Base-by-base conservation (phyloP, 1,140 invertebrate genomes). In the Portunus trituberculatus region DNA sequence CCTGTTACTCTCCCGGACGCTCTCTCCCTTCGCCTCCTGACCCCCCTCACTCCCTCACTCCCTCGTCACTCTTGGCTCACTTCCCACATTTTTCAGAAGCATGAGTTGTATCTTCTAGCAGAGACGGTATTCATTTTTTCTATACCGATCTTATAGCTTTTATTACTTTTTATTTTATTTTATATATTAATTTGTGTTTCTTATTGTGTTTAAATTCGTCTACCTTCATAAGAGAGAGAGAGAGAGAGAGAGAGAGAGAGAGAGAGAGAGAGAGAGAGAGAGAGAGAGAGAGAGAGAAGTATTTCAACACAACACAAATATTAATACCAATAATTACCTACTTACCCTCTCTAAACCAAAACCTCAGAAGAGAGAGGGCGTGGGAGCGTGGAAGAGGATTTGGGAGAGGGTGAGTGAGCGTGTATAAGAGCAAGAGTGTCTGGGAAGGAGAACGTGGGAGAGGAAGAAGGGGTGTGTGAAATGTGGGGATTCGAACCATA, bases 191-290 rank as follows among this genome's bases (percentile, higher is more conserved):
- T 82, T 28, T 0, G 8, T 82, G 0, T 82, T 25, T 20, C 8
- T 82, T 28, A 25, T 76, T 25, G 10, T 25, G 25, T 12, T 76
- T 76, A 25, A 76, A 76, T 76, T 76, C 25, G 25, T 12, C 25
- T 76, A 12, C 59, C 59, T 76, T 76, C 25, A 25, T 10, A 25
- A 76, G 12, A 25, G 10, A 76, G 25, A 25, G 25, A 25, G 25
- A 12, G 59, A 76, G 10, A 25, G 10, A 12, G 25, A 12, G 59
- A 76, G 59, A 76, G 59, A 76, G 59, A 76, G 59, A 76, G 59
- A 76, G 59, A 76, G 59, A 76, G 59, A 76, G 59, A 76, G 59
- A 76, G 59, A 76, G 59, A 76, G 59, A 76, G 59, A 76, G 59
- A 76, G 59, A 76, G 59, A 76, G 59, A 76, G 59, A 76, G 59